phyloP scores from a whole-genome alignment of 2,113 vertebrate genomes.

The Athene noctua region DNA sequence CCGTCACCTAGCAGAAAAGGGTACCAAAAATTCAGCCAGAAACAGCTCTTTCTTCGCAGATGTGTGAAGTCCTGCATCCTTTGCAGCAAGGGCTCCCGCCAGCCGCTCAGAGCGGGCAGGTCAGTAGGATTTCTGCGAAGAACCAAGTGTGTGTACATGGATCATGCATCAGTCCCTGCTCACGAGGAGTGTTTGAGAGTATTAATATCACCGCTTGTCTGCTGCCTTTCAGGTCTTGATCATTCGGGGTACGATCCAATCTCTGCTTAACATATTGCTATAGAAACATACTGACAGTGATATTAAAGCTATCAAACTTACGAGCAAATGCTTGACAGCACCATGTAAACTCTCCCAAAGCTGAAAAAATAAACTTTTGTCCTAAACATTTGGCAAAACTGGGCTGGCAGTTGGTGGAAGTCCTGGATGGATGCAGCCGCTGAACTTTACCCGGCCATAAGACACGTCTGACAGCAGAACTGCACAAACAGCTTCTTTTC shows the following conservation, averaged over 20 bases:
- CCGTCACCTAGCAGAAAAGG: background rate
- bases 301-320: conserved; percentile 64
- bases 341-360: conserved; percentile 59
- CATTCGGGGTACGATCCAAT: background rate
- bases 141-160: background rate
- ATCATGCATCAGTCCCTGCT: conserved; percentile 15
- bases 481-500: conserved; percentile 90
- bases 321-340: background rate
- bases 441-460: conserved; percentile 81
- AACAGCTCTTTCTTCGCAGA: background rate
- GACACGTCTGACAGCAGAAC: conserved; percentile 92
- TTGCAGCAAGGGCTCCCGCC: background rate
- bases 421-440: conserved; percentile 15
- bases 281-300: conserved; percentile 42
- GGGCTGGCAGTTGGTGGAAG: conserved; percentile 41
- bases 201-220: conserved; percentile 16
- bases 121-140: conserved; percentile 24
- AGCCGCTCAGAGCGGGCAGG: background rate
- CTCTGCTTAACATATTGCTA: conserved; percentile 12
- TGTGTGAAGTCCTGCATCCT: conserved; percentile 2
- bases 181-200: conserved; percentile 41
- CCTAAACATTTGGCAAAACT: conserved; percentile 53
- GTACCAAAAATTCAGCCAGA: background rate
- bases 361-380: conserved; percentile 59
- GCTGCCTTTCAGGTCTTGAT: conserved; percentile 2